phyloP scores from a whole-genome alignment of 2,113 vertebrate genomes.

The Seriola aureovittata region DNA sequence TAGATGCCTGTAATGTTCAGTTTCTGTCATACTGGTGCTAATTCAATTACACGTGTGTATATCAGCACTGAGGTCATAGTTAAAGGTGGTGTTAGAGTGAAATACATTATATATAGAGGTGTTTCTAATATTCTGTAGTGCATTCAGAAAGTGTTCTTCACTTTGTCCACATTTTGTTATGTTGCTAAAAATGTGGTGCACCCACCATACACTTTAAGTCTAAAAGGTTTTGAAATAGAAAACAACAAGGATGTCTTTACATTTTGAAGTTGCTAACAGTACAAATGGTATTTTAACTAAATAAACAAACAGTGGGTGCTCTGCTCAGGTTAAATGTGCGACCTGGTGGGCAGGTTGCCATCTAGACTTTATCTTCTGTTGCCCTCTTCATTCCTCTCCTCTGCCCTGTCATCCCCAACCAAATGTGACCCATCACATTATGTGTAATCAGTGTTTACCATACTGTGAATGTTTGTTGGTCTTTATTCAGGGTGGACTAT shows the following conservation, averaged over 20 bases:
- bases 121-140: too few species aligned
- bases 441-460: not conserved
- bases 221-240: not conserved
- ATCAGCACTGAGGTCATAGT: too few species aligned
- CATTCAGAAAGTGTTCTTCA: too few species aligned
- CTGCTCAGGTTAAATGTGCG: not conserved
- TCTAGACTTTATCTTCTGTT: not conserved
- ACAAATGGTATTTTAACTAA: not conserved
- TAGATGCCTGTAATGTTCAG: not conserved
- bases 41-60: too few species aligned
- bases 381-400: not conserved
- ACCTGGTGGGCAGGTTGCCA: not conserved
- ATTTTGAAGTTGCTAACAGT: too few species aligned
- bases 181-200: too few species aligned
- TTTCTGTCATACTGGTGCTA: too few species aligned
- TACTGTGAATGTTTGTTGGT: conserved; percentile 11
- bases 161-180: too few species aligned
- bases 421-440: not conserved
- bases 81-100: too few species aligned
- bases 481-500: conserved; percentile 89
- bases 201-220: not conserved
- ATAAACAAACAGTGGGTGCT: not conserved
- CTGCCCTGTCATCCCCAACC: not conserved
- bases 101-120: too few species aligned
- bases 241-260: not conserved